Conservation (phyloP, 2,113 vertebrate genomes). For the Labeo catla region DNA sequence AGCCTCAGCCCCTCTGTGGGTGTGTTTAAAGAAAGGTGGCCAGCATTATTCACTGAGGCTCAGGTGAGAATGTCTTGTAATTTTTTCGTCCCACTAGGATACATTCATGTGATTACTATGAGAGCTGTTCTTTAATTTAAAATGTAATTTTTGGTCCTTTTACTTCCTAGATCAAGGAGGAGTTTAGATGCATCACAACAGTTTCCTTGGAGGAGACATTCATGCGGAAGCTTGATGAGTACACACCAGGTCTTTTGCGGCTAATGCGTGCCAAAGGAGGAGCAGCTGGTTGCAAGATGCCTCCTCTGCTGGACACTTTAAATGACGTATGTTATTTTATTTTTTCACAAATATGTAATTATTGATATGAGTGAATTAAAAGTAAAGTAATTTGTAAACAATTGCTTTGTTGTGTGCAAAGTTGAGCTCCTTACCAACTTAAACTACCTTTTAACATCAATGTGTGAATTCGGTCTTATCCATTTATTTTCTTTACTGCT, state of each 20-base stretch:
- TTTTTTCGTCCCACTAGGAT: background rate
- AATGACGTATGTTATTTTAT: background rate
- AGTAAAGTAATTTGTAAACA: background rate
- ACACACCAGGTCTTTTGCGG: slow-evolving; percentile 22
- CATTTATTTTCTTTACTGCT: slow-evolving; percentile 5
- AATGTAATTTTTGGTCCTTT: slow-evolving; percentile 1
- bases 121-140: background rate
- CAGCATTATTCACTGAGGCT: slow-evolving; percentile 5
- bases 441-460: slow-evolving; percentile 11
- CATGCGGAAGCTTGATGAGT: background rate
- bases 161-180: background rate
- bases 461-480: background rate
- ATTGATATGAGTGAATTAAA: background rate
- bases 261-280: slow-evolving; percentile 24
- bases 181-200: background rate
- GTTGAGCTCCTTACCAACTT: slow-evolving; percentile 7
- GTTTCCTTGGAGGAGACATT: background rate
- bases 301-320: slow-evolving; percentile 17
- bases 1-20: background rate
- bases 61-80: background rate
- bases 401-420: background rate
- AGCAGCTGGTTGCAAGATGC: slow-evolving; percentile 1
- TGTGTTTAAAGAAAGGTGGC: slow-evolving; percentile 5
- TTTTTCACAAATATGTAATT: slow-evolving; percentile 16
- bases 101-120: slow-evolving; percentile 6